Evolutionary conservation across 2,113 vertebrate species (phyloP).

Genomic region (Pelusios castaneus): DNA sequence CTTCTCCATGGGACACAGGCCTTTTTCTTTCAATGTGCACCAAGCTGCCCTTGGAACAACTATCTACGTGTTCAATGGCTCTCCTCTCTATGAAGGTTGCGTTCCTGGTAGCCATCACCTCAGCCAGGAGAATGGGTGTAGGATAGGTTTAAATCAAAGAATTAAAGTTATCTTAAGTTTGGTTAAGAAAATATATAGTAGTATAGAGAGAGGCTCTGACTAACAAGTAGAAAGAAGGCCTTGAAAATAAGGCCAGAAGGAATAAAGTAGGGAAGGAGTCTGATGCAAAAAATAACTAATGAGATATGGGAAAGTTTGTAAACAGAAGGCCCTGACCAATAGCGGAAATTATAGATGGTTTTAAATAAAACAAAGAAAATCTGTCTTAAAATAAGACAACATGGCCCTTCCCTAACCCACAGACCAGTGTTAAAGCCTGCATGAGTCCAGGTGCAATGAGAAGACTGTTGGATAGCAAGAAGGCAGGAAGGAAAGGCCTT

Average conservation of each 20-base stretch:
- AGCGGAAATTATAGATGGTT: not conserved
- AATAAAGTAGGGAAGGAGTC: not conserved
- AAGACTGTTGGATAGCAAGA: not conserved
- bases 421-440: not conserved
- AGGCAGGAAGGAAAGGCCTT: not conserved
- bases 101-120: not conserved
- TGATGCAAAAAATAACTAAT: not conserved
- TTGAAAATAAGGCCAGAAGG: not conserved
- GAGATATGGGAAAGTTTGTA: not conserved
- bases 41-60: not conserved
- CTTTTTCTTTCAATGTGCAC: not conserved
- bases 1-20: not conserved
- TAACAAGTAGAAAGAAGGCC: too few relatives aligned
- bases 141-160: not conserved
- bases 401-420: not conserved
- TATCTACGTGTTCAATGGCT: not conserved
- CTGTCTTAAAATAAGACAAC: not conserved
- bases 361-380: not conserved
- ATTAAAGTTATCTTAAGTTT: not conserved
- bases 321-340: not conserved
- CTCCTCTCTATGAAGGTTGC: not conserved
- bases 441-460: not conserved
- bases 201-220: too few relatives aligned
- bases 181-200: too few relatives aligned
- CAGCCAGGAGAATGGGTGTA: not conserved